Evolutionary conservation across 2,797 vertebrate species (phyloP), one percentile per base, ranked within the genome.

Genomic region (Mionectes olivaceus): DNA sequence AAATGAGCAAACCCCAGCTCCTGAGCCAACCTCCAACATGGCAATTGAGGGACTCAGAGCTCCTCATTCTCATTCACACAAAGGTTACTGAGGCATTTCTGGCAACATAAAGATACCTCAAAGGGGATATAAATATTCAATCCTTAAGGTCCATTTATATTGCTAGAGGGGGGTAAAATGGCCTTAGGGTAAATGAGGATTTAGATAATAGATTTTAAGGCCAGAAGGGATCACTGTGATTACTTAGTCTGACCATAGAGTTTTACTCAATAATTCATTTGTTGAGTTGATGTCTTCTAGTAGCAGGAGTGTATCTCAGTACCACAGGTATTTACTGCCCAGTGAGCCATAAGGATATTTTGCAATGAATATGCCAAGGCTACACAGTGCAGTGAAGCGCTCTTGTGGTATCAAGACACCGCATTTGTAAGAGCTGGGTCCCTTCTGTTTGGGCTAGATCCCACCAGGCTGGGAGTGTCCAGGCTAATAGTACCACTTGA

Each of bases 181-280:
- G 55, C 92, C 87, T 91, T 46, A 89, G 79, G 87, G 43, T 86
- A 93, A 86, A 90, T 33, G 73, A 88, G 61, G 92, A 89, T 94
- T 81, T 86, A 90, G 82, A 61, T 65, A 92, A 76, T 82, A 96
- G 87, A 60, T 76, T 93, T 93, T 90, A 94, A 77, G 70, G 55
- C 52, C 73, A 76, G 89, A 94, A 89, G 33, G 73, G 67, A 96
- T 88, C 55, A 22, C 74, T 79, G 33, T 91, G 63, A 79, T 94
- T 73, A 69, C 53, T 74, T 88, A 76, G 53, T 49, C 73, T 59
- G 76, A 67, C 41, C 47, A 63, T 4, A 49, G 75, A 77, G 15
- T 91, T 96, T 94, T 76, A 67, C 43, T 93, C 65, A 90, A 65
- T 88, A 93, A 88, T 92, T 90, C 50, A 82, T 90, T 85, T 77